Evolutionary conservation across 2,888 invertebrate species (phyloP).

Genomic region (Hyposoter didymator): DNA sequence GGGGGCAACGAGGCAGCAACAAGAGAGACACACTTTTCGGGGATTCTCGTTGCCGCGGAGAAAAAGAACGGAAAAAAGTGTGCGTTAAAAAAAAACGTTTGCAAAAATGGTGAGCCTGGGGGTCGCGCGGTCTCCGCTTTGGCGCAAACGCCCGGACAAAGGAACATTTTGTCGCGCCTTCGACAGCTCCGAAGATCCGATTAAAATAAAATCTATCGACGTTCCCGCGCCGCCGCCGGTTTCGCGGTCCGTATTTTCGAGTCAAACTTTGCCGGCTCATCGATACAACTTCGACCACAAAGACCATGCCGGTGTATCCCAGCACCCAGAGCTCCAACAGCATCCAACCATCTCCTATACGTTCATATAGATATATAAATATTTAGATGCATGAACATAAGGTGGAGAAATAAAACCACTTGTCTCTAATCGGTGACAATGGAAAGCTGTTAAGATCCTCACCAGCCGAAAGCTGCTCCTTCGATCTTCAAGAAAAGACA

Average conservation of each 20-base stretch:
- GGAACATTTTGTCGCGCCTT: conserved; percentile 73
- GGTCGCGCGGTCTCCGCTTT: conserved; percentile 44
- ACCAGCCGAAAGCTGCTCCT: conserved; percentile 43
- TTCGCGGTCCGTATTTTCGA: conserved; percentile 27
- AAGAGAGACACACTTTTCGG: conserved; percentile 46
- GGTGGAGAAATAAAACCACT: conserved; percentile 73
- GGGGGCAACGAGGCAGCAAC: conserved; percentile 11
- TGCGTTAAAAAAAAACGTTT: neutral
- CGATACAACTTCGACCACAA: conserved; percentile 18
- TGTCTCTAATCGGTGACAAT: conserved; percentile 80
- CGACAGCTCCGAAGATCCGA: conserved; percentile 67
- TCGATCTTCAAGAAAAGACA: conserved; percentile 49
- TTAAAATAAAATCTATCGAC: conserved; percentile 76
- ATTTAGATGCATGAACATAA: conserved; percentile 23
- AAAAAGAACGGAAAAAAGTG: conserved; percentile 32
- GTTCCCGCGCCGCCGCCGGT: conserved; percentile 44
- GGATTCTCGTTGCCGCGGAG: conserved; percentile 31
- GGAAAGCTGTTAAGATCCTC: conserved; percentile 73
- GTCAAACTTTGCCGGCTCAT: conserved; percentile 32
- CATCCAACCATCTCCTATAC: neutral
- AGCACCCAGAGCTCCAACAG: neutral
- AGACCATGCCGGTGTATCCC: conserved; percentile 17
- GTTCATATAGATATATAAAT: neutral
- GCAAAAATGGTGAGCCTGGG: conserved; percentile 57
- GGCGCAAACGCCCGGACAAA: conserved; percentile 69